Base-by-base conservation (phyloP, 1,140 invertebrate species). In the Drosophila tani region DNA sequence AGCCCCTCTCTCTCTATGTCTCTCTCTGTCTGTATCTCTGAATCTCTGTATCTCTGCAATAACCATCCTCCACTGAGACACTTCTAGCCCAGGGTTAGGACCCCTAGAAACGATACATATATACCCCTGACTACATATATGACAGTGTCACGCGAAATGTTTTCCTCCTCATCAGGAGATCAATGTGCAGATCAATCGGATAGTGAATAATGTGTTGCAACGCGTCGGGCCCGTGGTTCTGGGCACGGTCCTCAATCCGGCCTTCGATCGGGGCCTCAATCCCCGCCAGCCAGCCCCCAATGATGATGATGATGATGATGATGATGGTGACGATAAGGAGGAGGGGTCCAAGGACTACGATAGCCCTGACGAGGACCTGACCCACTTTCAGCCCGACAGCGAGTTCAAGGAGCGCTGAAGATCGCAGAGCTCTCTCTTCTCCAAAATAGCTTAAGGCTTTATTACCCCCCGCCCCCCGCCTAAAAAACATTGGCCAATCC, bases 181-280 rank as follows among this genome's bases (percentile, higher is more conserved):
- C 82, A 83, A 92, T 90, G 58, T 66, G 68, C 90, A 92, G 85
- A 92, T 92, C 74, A 87, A 92, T 92, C 91, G 91, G 62, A 64
- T 91, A 79, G 86, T 87, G 67, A 91, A 92, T 90, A 88, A 85
- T 80, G 59, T 92, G 19, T 63, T 92, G 75, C 75, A 86, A 91
- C 76, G 83, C 53, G 68, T 92, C n/a, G 91, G 91, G 40, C 91
- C 91, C 27, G 69, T 82, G 45, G 59, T 92, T 27, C 59, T 92
- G 74, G 91, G 91, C 40, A 92, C 91, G 5, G 63, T 81, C 15
- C 77, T 92, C 0, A 92, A 92, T 77, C 91, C 91, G 58, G 57
- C 38, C 21, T 68, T 80, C n/a, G 75, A 81, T 21, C 62, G 55
- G 47, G 51, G 63, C 15, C 51, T 50, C 12, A 51, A 35, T 21